Conservation (phyloP, 2,888 invertebrate species). For the Heliconius erato region DNA sequence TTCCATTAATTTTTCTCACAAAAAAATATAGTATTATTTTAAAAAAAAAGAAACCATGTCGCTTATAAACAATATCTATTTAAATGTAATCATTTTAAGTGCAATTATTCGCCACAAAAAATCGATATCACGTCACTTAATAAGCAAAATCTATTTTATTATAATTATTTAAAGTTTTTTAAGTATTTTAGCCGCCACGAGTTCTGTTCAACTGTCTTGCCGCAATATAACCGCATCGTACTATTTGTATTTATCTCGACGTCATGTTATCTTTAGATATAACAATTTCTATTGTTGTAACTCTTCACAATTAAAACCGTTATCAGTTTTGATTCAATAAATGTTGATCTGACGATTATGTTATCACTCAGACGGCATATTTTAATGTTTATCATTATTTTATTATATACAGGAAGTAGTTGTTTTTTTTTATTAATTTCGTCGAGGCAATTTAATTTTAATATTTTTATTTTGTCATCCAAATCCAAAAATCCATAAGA, state of each 20-base stretch:
- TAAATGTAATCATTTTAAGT: neutral
- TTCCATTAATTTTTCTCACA: neutral
- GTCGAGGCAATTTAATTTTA: too few species aligned
- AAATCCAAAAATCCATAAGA: too few species aligned
- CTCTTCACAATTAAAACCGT: constrained; percentile 33
- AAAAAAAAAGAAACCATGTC: neutral
- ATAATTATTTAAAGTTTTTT: neutral
- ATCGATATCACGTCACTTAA: neutral
- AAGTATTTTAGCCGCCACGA: neutral
- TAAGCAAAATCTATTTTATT: neutral
- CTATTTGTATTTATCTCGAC: constrained; percentile 19
- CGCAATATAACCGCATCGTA: constrained; percentile 54
- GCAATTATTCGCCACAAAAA: neutral
- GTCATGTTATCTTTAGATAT: constrained; percentile 52
- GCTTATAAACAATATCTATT: constrained; percentile 2
- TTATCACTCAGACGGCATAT: constrained; percentile 1
- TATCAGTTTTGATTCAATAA: constrained; percentile 41
- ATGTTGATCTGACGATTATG: constrained; percentile 26
- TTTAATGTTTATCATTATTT: constrained; percentile 11
- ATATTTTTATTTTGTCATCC: neutral
- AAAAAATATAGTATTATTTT: neutral
- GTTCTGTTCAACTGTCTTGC: constrained; percentile 30
- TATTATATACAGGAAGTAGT: neutral
- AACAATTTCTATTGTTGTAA: constrained; percentile 53
- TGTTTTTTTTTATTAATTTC: too few species aligned